A percentile compares a stretch with the other conserved stretches of the same genome.
Conservation (phyloP, 1,140 invertebrate species). For the Elymnias hypermnestra region DNA sequence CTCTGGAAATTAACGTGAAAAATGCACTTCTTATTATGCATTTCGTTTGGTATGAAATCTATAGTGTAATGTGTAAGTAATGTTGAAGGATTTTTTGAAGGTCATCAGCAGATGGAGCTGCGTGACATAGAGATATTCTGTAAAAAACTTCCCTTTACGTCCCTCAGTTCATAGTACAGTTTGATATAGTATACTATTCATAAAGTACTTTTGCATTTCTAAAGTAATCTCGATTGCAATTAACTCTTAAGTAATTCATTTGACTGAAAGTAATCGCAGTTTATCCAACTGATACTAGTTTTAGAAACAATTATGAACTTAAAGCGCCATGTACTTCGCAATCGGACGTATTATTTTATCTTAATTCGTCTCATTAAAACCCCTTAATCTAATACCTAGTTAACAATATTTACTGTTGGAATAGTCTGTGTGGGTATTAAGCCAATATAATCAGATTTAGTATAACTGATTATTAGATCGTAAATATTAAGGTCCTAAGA, state of each 20-base stretch:
- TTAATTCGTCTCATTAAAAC: conserved; percentile 60
- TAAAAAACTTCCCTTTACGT: too few relatives aligned
- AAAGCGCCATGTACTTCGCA: conserved; percentile 19
- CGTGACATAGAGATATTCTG: too few relatives aligned
- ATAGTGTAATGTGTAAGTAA: too few relatives aligned
- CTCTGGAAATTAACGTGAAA: too few relatives aligned
- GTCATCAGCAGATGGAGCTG: too few relatives aligned
- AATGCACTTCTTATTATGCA: too few relatives aligned
- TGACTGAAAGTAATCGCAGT: conserved; percentile 7
- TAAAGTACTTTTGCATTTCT: not conserved
- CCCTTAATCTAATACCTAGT: conserved; percentile 41
- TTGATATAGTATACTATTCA: too few relatives aligned
- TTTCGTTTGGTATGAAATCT: too few relatives aligned
- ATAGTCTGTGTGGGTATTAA: conserved; percentile 45
- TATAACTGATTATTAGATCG: not conserved
- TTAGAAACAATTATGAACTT: conserved; percentile 15
- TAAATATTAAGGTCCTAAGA: too few relatives aligned
- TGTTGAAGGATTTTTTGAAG: too few relatives aligned
- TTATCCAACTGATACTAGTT: conserved; percentile 14
- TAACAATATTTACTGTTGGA: conserved; percentile 60
- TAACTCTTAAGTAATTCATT: conserved; percentile 11
- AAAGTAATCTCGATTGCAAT: conserved; percentile 4
- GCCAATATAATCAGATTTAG: conserved; percentile 28
- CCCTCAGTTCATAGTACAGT: too few relatives aligned
- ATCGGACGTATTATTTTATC: conserved; percentile 33